Evolutionary conservation across 2,113 vertebrate genomes (phyloP).

Genomic region (Campylomormyrus numenius): DNA sequence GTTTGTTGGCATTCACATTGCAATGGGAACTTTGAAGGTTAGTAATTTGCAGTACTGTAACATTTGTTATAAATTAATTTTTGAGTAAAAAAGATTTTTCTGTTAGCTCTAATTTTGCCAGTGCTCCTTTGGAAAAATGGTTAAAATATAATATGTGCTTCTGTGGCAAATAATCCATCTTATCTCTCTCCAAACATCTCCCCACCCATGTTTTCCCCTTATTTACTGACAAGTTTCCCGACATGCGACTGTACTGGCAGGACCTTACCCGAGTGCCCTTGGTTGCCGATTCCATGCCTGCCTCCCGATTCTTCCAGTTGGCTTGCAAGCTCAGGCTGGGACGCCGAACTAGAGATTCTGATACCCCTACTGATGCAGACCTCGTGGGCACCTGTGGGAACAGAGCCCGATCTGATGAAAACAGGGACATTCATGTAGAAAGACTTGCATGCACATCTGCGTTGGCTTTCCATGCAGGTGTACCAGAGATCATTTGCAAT

Average conservation of each 20-base stretch:
- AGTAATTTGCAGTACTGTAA: slow-evolving; percentile 19
- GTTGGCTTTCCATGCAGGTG: not conserved
- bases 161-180: not conserved
- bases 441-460: not conserved
- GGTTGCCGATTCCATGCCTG: slow-evolving; percentile 58
- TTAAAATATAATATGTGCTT: not conserved
- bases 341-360: slow-evolving; percentile 24
- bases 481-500: not conserved
- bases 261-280: slow-evolving; percentile 59
- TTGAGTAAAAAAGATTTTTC: not conserved
- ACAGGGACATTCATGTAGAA: not conserved
- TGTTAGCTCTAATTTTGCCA: not conserved
- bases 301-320: slow-evolving; percentile 53
- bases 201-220: not conserved
- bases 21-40: slow-evolving; percentile 69
- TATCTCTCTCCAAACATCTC: not conserved
- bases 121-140: not conserved
- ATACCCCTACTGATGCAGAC: slow-evolving; percentile 11
- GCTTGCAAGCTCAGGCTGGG: slow-evolving; percentile 46
- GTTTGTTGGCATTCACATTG: slow-evolving; percentile 66
- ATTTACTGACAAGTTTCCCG: slow-evolving; percentile 53
- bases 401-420: not conserved
- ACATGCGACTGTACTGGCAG: slow-evolving; percentile 62
- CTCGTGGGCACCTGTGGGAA: not conserved
- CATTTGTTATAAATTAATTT: not conserved